Evolutionary conservation across 2,888 invertebrate genomes (phyloP), one percentile per base, ranked within the genome.

Genomic region (Drosophila macrospina): DNA sequence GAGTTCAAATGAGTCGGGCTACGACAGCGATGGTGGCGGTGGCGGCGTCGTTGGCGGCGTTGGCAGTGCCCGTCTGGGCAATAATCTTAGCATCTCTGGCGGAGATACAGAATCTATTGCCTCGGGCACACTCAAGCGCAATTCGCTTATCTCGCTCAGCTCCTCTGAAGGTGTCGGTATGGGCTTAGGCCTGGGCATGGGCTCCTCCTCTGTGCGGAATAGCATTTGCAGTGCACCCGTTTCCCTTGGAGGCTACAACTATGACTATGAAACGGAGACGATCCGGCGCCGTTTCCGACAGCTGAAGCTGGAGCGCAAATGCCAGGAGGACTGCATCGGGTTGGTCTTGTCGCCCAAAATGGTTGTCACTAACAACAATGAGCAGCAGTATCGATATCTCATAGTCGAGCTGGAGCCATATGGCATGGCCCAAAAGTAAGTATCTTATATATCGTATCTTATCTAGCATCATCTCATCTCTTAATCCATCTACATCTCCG

Each of bases 1-100:
- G 51, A 96, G 96, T 91, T 96, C 96, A 45, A 96, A 96, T 91
- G 96, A 96, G 92, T 96, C 96, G 50, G 96, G 96, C 41, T 96
- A 96, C 90, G 96, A 96, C 89, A 96, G 96, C 91, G 96, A 96
- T 90, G 96, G 96, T 86, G 95, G 96, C 52, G 94, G 94, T 39
- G 93, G 93, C 52, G 94, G 93, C 77, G 95, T 96, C 54, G 94
- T 94, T 70, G 93, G 93, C 36, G 93, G 93, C 71, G 93, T 93
- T 37, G 93, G 93, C 54, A 94, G 93, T 84, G 71, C 61, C 54
- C 79, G 79, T 16, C 51, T 80, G 39, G 77, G 90, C 79, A 91
- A 90, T 91, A 89, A 89, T 88, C 91, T 90, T 78, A 89, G 90
- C 88, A 87, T 90, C 91, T 90, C 91, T 63, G 83, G 84, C 55